phyloP scores from a whole-genome alignment of 1,140 invertebrate genomes.

The Himalopsyche phryganea region DNA sequence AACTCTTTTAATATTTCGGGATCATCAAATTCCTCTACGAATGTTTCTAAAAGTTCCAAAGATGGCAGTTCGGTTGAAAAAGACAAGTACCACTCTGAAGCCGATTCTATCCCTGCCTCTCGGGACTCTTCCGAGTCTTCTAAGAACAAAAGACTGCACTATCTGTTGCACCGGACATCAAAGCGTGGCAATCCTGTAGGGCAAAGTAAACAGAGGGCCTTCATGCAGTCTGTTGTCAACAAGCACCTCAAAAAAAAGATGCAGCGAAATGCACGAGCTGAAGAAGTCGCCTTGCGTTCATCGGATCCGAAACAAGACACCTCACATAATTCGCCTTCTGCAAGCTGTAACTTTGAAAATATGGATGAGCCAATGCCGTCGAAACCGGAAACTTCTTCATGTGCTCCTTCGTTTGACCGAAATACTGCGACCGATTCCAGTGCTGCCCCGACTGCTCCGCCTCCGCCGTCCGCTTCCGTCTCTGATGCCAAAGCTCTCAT shows the following conservation, averaged over 20 bases:
- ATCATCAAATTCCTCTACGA: too few relatives aligned
- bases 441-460: background rate
- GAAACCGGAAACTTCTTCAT: constrained; percentile 2
- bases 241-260: constrained; percentile 49
- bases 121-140: constrained; percentile 40
- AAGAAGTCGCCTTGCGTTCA: background rate
- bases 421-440: too few relatives aligned
- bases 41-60: too few relatives aligned
- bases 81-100: too few relatives aligned
- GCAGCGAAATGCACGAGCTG: constrained; percentile 29
- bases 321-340: background rate
- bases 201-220: constrained; percentile 50
- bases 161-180: constrained; percentile 51
- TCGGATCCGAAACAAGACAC: background rate
- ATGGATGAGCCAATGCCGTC: background rate
- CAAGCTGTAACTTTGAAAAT: too few relatives aligned
- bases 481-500: constrained; percentile 73
- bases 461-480: constrained; percentile 35
- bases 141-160: constrained; percentile 51
- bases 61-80: too few relatives aligned
- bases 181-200: constrained; percentile 51
- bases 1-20: too few relatives aligned
- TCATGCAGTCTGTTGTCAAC: constrained; percentile 51
- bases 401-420: background rate
- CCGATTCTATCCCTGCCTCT: background rate